phyloP scores from a whole-genome alignment of 2,888 invertebrate species.

The Clunio marinus region DNA sequence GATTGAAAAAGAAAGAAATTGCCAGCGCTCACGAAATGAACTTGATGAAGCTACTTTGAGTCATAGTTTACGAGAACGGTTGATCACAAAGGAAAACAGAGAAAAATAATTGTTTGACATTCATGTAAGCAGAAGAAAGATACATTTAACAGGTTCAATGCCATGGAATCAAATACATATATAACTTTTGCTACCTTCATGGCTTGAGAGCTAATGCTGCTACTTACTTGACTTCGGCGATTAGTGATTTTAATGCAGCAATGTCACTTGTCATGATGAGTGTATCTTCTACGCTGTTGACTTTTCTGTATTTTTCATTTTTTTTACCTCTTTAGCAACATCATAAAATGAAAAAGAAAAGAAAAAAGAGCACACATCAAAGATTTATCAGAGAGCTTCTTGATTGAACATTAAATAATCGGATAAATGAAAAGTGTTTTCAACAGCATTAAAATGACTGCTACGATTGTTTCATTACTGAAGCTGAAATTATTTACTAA shows the following conservation, averaged over 20 bases:
- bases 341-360: background rate
- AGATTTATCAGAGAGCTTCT: constrained; percentile 33
- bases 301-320: constrained; percentile 9
- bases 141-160: constrained; percentile 38
- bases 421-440: constrained; percentile 38
- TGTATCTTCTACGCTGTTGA: constrained; percentile 32
- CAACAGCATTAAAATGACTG: constrained; percentile 26
- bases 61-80: constrained; percentile 26
- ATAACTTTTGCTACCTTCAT: background rate
- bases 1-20: background rate
- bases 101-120: constrained; percentile 38
- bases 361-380: background rate
- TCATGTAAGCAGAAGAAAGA: constrained; percentile 32
- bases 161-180: constrained; percentile 29
- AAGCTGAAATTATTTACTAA: too few species aligned
- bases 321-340: background rate
- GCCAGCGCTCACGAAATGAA: background rate
- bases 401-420: constrained; percentile 36
- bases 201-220: constrained; percentile 34
- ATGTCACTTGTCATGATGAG: constrained; percentile 39
- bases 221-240: constrained; percentile 36
- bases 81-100: constrained; percentile 33
- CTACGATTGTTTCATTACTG: too few species aligned
- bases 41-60: constrained; percentile 18
- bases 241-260: constrained; percentile 38